Base-by-base conservation (phyloP, 2,888 invertebrate genomes). In the Erebia epiphron region DNA sequence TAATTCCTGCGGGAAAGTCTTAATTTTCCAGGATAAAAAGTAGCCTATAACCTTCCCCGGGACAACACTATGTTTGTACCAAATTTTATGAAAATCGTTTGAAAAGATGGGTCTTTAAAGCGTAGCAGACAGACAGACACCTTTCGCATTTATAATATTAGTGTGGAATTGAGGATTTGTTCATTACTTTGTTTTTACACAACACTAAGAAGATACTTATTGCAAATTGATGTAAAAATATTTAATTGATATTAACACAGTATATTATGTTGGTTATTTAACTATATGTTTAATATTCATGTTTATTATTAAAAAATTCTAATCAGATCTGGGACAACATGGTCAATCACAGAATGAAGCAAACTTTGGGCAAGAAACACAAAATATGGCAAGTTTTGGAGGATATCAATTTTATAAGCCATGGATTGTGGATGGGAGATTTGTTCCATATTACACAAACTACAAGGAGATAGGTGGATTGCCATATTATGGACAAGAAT, bases 291-390 rank as follows among this genome's bases (percentile, higher is more conserved):
- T 10, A 41, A 52, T 52, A 64, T 50, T 35, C 26, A 18, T 16
- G 10, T 64, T 64, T 35, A 52, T 52, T 52, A 41, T 41, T 60
- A 16, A 52, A 56, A 56, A 54, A 35, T 43, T 35, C 11, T 65
- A 16, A 54, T 41, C 41, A 65, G 65, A 65, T 56, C 18, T 56
- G 41, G 65, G 54, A 65, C 65, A 65, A 7, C 54, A 56, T 9
- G 49, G 26, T 26, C 63, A 64, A 18, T 7, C 54, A 65, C 16
- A 43, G 64, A 35, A 26, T 43, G 54, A 18, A 43, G 56, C 56
- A 56, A 56, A 43, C 18, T 54, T 65, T 13, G 43, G 18, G 4
- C 54, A 65, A 43, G 65, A 43, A 65, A 65, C n/a, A n/a, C 64
- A 50, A 16, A 13, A 50, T 52, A 64, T 10, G 3, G 35, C 52